phyloP scores from a whole-genome alignment of 1,140 invertebrate species.

The Drosophila equinoxialis region DNA sequence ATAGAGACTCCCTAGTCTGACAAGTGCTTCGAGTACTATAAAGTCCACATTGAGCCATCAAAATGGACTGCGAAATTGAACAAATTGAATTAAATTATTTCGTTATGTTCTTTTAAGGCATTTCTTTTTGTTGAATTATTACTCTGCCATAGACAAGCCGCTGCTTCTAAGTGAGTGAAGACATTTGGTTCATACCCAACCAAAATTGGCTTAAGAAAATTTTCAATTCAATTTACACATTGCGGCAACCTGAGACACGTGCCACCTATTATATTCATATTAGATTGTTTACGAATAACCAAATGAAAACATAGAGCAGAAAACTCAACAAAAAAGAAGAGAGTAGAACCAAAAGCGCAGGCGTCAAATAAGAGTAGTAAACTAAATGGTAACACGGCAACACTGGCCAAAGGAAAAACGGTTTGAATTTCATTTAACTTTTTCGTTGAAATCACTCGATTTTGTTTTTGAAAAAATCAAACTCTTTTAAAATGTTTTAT shows the following conservation, averaged over 20 bases:
- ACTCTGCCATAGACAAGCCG: slow-evolving; percentile 30
- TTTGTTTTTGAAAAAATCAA: neutral
- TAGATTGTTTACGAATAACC: slow-evolving; percentile 70
- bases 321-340: slow-evolving; percentile 10
- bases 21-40: neutral
- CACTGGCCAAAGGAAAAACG: slow-evolving; percentile 43
- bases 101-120: slow-evolving; percentile 20
- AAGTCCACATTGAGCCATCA: slow-evolving; percentile 42
- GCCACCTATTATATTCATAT: slow-evolving; percentile 21
- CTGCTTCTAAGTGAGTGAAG: slow-evolving; percentile 51
- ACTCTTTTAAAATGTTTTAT: neutral
- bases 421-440: slow-evolving; percentile 18
- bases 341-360: slow-evolving; percentile 45
- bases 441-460: neutral
- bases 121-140: slow-evolving; percentile 27
- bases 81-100: neutral
- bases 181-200: slow-evolving; percentile 61
- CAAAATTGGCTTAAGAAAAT: slow-evolving; percentile 24
- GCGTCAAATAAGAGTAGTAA: slow-evolving; percentile 36
- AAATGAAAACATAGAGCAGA: slow-evolving; percentile 68
- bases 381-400: slow-evolving; percentile 52
- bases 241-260: slow-evolving; percentile 44
- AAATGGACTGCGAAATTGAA: neutral
- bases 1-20: slow-evolving; percentile 1
- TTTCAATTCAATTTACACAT: slow-evolving; percentile 5